phyloP scores from a whole-genome alignment of 2,888 invertebrate genomes.

The Melitaea athalia region DNA sequence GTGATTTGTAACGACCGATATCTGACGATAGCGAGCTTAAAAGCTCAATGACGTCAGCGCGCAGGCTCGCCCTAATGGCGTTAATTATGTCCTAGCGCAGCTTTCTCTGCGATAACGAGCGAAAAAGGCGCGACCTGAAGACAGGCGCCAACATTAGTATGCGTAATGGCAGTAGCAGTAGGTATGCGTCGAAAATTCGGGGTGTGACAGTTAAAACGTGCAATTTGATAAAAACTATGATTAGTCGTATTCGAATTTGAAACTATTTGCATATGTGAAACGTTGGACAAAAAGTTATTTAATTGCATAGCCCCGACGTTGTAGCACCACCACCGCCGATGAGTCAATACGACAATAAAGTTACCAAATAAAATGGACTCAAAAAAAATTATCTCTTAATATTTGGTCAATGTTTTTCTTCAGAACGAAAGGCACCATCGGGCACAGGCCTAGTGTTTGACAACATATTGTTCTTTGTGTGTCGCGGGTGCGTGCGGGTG shows the following conservation, averaged over 20 bases:
- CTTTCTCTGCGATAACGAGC: conserved; percentile 25
- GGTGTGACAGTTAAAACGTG: no score
- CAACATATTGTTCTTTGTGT: conserved; percentile 32
- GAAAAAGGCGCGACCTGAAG: no score
- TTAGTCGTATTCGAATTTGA: no score
- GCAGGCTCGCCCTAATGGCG: conserved; percentile 32
- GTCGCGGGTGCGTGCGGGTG: background rate
- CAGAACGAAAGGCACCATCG: conserved; percentile 7
- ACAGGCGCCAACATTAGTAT: no score
- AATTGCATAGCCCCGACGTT: no score
- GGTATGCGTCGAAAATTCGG: no score
- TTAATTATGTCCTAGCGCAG: conserved; percentile 20
- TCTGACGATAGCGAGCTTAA: background rate
- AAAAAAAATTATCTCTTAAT: conserved; percentile 5
- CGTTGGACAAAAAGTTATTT: no score
- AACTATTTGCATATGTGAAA: no score
- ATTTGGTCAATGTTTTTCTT: conserved; percentile 20
- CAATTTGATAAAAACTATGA: no score
- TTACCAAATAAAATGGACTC: background rate
- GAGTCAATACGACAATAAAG: background rate
- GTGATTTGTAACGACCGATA: background rate
- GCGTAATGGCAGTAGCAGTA: no score
- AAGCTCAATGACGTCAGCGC: conserved; percentile 35
- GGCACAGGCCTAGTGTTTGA: conserved; percentile 31
- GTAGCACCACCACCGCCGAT: no score